Conservation (phyloP, 2,888 invertebrate genomes). For the Taenaris catops region DNA sequence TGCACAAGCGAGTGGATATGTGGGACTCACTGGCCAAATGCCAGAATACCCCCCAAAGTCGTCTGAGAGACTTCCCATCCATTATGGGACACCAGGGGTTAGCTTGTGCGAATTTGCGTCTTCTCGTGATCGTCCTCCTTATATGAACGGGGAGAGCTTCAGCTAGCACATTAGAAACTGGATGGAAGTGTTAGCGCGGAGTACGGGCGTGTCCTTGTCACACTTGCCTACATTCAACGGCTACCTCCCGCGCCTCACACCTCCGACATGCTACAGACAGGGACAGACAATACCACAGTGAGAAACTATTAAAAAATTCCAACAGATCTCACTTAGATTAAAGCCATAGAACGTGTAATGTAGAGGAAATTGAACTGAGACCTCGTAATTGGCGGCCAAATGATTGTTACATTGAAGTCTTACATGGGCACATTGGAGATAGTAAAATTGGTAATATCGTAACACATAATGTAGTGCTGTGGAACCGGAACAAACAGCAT, state of each 20-base stretch:
- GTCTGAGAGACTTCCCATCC: no score
- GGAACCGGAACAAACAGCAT: constrained; percentile 67
- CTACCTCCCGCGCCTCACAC: constrained; percentile 57
- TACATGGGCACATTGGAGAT: not conserved
- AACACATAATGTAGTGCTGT: constrained; percentile 35
- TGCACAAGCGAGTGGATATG: no score
- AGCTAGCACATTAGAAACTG: constrained; percentile 75
- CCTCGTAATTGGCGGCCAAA: not conserved
- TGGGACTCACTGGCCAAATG: no score
- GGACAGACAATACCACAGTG: constrained; percentile 69
- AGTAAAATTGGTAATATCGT: constrained; percentile 16
- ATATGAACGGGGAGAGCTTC: no score
- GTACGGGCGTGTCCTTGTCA: constrained; percentile 80
- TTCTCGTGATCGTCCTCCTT: no score
- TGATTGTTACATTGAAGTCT: not conserved
- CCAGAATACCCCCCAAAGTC: no score
- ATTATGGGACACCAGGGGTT: no score
- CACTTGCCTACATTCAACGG: constrained; percentile 77
- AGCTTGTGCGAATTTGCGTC: no score
- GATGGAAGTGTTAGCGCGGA: constrained; percentile 75
- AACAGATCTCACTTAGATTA: constrained; percentile 20
- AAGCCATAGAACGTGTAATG: constrained; percentile 3
- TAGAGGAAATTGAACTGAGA: constrained; percentile 2
- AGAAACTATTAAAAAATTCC: constrained; percentile 57
- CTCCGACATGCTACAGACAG: constrained; percentile 47